phyloP scores from a whole-genome alignment of 1,140 invertebrate species.

The Goniozus legneri region DNA sequence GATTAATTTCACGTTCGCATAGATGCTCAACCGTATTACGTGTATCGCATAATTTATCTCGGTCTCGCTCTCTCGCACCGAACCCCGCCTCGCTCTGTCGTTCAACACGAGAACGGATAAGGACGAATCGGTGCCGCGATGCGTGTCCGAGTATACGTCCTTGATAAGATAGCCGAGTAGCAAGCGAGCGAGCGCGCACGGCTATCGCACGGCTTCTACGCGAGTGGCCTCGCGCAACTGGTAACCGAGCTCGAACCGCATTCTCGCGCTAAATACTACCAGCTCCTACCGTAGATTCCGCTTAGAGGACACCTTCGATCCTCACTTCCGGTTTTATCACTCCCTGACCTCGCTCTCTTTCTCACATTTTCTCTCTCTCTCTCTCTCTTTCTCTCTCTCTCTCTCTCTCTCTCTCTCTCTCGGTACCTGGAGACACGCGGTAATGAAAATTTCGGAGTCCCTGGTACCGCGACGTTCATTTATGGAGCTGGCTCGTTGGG shows the following conservation, averaged over 20 bases:
- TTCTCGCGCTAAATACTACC: constrained; percentile 19
- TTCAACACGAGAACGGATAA: too few species aligned
- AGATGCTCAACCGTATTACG: too few species aligned
- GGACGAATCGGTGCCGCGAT: constrained; percentile 14
- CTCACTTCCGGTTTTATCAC: constrained; percentile 9
- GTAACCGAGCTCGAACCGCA: constrained; percentile 24
- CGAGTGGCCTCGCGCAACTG: constrained; percentile 19
- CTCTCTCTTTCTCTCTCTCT: neutral
- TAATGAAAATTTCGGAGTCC: too few species aligned
- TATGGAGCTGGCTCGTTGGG: too few species aligned
- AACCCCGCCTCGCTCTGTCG: too few species aligned
- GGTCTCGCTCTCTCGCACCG: too few species aligned
- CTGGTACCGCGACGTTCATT: too few species aligned
- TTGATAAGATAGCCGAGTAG: constrained; percentile 30
- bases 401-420: neutral
- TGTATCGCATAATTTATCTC: too few species aligned
- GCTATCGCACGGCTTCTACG: constrained; percentile 17
- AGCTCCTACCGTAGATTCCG: constrained; percentile 3
- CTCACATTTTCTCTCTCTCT: neutral
- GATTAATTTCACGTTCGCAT: too few species aligned
- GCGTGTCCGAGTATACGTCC: constrained; percentile 23
- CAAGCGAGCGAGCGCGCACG: too few species aligned
- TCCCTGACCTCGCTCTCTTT: constrained; percentile 4
- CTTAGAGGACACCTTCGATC: constrained; percentile 3
- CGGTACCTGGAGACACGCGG: neutral